These are phyloP conservation scores for Phalanger gymnotis DNA, from an alignment of 2,797 vertebrate species.

Conservation along the genomic window DNA sequence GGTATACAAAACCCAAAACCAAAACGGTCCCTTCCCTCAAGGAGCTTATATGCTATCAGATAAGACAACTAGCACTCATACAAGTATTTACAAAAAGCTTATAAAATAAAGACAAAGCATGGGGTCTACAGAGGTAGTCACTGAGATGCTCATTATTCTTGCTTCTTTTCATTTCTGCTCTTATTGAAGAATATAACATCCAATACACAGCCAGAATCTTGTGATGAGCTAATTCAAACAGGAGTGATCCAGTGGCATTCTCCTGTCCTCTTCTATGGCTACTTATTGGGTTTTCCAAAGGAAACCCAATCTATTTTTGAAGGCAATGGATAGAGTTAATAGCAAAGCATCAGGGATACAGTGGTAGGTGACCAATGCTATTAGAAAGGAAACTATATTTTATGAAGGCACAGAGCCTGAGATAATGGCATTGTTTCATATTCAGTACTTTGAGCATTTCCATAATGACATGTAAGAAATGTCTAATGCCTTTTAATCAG, in stretches of 20 bases:
- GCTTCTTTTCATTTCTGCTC: neutral
- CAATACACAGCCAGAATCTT: constrained; percentile 36
- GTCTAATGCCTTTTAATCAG: constrained; percentile 1
- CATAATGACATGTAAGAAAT: constrained; percentile 29
- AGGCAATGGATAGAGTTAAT: neutral
- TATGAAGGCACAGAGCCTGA: neutral
- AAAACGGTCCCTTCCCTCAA: neutral
- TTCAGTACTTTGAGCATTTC: neutral
- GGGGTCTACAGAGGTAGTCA: neutral
- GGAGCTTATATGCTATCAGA: neutral
- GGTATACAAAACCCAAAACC: neutral
- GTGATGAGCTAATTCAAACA: neutral
- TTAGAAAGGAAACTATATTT: constrained; percentile 7
- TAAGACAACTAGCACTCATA: neutral
- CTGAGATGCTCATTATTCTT: neutral
- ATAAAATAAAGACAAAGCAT: neutral
- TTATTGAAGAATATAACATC: constrained; percentile 41
- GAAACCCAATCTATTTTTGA: constrained; percentile 25
- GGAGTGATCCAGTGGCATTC: neutral
- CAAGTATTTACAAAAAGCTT: neutral
- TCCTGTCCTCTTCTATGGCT: neutral
- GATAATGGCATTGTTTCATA: constrained; percentile 24
- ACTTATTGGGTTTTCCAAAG: constrained; percentile 34
- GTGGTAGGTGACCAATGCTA: neutral
- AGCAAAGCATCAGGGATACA: neutral